Evolutionary conservation across 2,888 invertebrate species (phyloP), one percentile per base, ranked within the genome.

Genomic region (Magallana nippona): DNA sequence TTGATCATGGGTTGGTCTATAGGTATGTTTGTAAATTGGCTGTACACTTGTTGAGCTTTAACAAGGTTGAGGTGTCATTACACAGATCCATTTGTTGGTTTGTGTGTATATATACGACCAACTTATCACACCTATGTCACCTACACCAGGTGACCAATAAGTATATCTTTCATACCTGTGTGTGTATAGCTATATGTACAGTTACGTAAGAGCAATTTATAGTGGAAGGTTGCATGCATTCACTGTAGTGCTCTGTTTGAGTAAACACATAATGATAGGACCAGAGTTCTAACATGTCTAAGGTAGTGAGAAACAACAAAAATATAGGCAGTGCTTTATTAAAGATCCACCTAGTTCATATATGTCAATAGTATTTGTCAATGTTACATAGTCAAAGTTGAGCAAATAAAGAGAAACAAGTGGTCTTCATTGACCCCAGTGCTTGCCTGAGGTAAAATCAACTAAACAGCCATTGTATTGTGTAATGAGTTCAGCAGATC

Each of bases 31-130:
- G 63, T 71, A 27, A 71, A 71, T 32, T 71, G 27, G 5, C 27
- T 71, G 63, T 71, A 71, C 13, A 32, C 15, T 22, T 71, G 22
- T 22, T 27, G 5, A 22, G 63, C 27, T 63, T 63, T 63, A 71
- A 71, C 22, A 27, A 19, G 71, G 19, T 22, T 22, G 22, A 63
- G 27, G 22, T 63, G 63, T 27, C 71, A 1, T 27, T 27, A 10
- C 22, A 13, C 63, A 71, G 32, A 71, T 71, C 71, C 32, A 17
- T 71, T 71, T 71, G 71, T 71, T 71, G 71, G 32, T n/a, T n/a
- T 13, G 71, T 71, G 22, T 71, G 10, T 71, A 27, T 71, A 27
- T 27, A 27, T 11, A 27, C 22, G 13, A 8, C 10, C 71, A 13
- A 71, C 71, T 71, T 71, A 27, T 71, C 71, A 27, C 71, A 71